Base-by-base conservation (phyloP, 2,113 vertebrate genomes). In the Phoenicopterus ruber region DNA sequence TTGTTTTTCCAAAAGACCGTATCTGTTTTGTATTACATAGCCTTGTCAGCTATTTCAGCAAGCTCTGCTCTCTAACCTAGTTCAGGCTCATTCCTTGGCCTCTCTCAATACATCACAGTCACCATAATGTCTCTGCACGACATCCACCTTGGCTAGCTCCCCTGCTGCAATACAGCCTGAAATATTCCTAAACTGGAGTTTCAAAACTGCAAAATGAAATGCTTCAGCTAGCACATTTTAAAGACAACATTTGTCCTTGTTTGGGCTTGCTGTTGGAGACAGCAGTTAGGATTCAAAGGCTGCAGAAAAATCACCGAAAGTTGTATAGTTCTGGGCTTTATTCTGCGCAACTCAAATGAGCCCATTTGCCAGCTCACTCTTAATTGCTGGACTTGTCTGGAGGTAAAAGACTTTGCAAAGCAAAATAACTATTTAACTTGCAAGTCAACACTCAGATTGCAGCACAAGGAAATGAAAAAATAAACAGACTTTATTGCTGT, bases 381-480 rank as follows among this genome's bases (percentile, higher is more conserved):
- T 97, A 91, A 95, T 88, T 96, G 93, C 87, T 83, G 84, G 93
- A 88, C 84, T 95, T 93, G 89, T 77, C 84, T 82, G 26, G 46
- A 91, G 66, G 93, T 82, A 95, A 76, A 95, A 79, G 86, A 77
- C 78, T 95, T 91, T 91, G 57, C 40, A 96, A 95, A 94, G 62
- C 78, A 93, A 95, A 95, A 86, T 94, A 97, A 90, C 95, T 96
- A 90, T 96, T 97, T 97, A 94, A 96, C 91, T 96, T 97, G 93
- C 95, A 97, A 96, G 95, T 90, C 93, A 93, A 93, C 10, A 7
- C 93, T 94, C 87, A 77, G 89, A 94, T 87, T 93, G 86, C 54
- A 91, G 82, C 46, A 90, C 90, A 93, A 87, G 82, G 67, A 95
- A 93, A 94, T 77, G 10, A 85, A 94, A 96, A 96, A 95, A 72